Conservation (phyloP, 2,113 vertebrate genomes). For the Corythoichthys haematopterus region DNA sequence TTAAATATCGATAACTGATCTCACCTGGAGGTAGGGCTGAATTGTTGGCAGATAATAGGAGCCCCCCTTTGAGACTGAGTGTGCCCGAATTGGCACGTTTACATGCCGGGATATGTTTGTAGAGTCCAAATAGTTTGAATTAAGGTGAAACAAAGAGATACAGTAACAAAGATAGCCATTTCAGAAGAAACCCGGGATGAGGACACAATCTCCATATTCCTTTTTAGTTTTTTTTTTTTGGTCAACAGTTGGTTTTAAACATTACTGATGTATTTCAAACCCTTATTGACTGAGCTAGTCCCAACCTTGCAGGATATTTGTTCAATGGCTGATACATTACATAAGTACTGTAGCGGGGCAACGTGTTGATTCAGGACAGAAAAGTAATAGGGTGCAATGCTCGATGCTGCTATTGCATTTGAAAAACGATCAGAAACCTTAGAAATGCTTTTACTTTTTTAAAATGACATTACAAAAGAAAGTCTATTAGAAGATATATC, state of each 20-base stretch:
- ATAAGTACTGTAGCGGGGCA: neutral
- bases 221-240: neutral
- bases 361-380: neutral
- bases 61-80: slow-evolving; percentile 37
- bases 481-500: neutral
- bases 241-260: neutral
- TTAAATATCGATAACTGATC: slow-evolving; percentile 70
- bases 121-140: slow-evolving; percentile 8
- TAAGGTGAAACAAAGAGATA: neutral
- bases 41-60: slow-evolving; percentile 35
- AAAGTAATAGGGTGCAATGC: neutral
- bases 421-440: neutral
- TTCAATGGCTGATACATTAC: neutral
- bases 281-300: neutral
- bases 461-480: neutral
- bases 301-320: neutral
- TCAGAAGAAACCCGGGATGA: neutral
- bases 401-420: neutral
- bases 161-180: too few relatives aligned
- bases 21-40: slow-evolving; percentile 51
- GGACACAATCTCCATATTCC: neutral
- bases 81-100: slow-evolving; percentile 43
- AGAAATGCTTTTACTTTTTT: neutral
- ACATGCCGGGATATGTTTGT: slow-evolving; percentile 36
- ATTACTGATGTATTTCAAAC: neutral